Evolutionary conservation across 2,888 invertebrate species (phyloP), one percentile per base, ranked within the genome.

Genomic region (Sepiola atlantica): DNA sequence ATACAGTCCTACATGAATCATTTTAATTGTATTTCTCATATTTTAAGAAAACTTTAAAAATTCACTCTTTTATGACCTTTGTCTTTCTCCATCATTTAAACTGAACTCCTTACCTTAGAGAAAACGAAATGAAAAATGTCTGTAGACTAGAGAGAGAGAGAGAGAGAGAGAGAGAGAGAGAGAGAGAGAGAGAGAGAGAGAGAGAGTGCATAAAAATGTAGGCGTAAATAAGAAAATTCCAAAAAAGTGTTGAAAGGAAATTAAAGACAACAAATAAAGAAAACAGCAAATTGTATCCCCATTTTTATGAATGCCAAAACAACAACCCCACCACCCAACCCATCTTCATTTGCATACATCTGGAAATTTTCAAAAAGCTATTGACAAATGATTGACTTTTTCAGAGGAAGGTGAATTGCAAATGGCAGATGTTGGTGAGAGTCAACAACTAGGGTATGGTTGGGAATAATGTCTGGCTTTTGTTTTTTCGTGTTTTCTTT

Each of bases 331-430:
- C 57, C 10, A 14, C 77, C n/a, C 28, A 77, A 28, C 77, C 77
- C 28, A 28, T 77, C 10, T 77, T 77, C 77, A n/a, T 77, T n/a
- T 77, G n/a, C 77, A 77, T 77, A 77, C 77, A 77, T 77, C 77
- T 77, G 77, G n/a, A 77, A 77, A n/a, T 77, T 77, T n/a, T n/a
- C 8, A 77, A 77, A 77, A 77, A n/a, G 77, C 77, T 77, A 16
- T n/a, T 77, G 77, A 77, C n/a, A n/a, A 32, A 77, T 77, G n/a
- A 77, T 77, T 77, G 77, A 77, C 77, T 77, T 77, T 77, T n/a
- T 16, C 10, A 77, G 10, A n/a, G n/a, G 10, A 18, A n/a, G n/a
- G 77, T n/a, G 77, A 14, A n/a, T n/a, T 77, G 77, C n/a, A 77
- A 77, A 21, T 77, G 16, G n/a, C n/a, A 1, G 14, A 32, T 77